Conservation (phyloP, 2,797 vertebrate genomes). For the Bothrops alternatus region DNA sequence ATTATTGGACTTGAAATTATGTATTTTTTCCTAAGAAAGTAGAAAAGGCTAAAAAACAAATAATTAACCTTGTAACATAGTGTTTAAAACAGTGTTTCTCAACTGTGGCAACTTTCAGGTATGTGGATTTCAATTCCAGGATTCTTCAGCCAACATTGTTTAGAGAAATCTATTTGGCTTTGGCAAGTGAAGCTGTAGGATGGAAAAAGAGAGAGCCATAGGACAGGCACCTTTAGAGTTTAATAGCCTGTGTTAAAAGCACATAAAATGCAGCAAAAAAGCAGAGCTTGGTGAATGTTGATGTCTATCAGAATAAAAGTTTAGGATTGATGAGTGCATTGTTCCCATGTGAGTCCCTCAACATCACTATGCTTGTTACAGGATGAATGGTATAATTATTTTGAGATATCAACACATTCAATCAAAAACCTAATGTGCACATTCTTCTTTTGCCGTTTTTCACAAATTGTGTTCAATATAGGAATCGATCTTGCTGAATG, state of each 20-base stretch:
- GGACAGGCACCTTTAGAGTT: neutral
- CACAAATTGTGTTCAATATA: constrained; percentile 64
- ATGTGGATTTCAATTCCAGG: too few species aligned
- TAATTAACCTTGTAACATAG: constrained; percentile 30
- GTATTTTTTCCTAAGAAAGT: constrained; percentile 49
- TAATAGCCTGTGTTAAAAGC: neutral
- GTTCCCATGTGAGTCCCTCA: constrained; percentile 23
- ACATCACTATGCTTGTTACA: constrained; percentile 49
- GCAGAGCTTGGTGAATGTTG: neutral
- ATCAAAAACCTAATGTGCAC: constrained; percentile 60
- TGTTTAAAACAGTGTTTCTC: constrained; percentile 7
- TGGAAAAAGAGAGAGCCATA: constrained; percentile 13
- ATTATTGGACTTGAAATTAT: constrained; percentile 46
- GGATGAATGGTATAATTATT: constrained; percentile 33
- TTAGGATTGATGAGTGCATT: constrained; percentile 34
- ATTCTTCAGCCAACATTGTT: too few species aligned
- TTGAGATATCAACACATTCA: constrained; percentile 54
- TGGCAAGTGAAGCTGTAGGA: neutral
- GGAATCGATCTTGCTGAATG: constrained; percentile 59
- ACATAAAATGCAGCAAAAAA: constrained; percentile 34
- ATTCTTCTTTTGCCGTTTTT: constrained; percentile 64
- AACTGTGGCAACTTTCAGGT: too few species aligned
- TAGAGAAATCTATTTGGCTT: constrained; percentile 48
- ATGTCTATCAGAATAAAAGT: constrained; percentile 10
- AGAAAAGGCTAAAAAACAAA: constrained; percentile 32